A percentile compares a stretch with the other conserved stretches of the same genome.
Evolutionary conservation across 1,140 invertebrate genomes (phyloP).

Genomic region (Drosophila equinoxialis): DNA sequence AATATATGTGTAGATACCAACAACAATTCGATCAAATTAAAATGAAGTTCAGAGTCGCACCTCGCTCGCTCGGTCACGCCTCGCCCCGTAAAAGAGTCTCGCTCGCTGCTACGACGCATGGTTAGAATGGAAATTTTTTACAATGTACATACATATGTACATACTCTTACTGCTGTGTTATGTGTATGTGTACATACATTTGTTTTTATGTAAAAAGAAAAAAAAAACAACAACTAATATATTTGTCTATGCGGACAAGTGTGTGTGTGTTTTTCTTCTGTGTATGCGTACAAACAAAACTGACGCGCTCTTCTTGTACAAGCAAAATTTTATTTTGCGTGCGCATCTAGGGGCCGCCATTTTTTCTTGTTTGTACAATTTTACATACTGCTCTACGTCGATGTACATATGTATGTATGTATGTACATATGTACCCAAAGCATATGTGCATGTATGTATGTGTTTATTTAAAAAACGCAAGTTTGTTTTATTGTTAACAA

Average conservation of each 20-base stretch:
- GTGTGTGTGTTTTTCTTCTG: slow-evolving; percentile 14
- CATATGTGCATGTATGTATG: too few relatives aligned
- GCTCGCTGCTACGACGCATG: slow-evolving; percentile 8
- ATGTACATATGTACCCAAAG: neutral
- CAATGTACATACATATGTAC: slow-evolving; percentile 37
- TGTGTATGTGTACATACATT: slow-evolving; percentile 26
- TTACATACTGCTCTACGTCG: slow-evolving; percentile 20
- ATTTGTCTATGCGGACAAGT: slow-evolving; percentile 23
- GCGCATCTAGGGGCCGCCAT: slow-evolving; percentile 75
- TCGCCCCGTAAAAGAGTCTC: slow-evolving; percentile 6
- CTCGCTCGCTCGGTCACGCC: slow-evolving; percentile 1
- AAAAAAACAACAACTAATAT: slow-evolving; percentile 40
- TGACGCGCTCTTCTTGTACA: slow-evolving; percentile 43
- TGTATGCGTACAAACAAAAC: slow-evolving; percentile 50
- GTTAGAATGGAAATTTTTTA: slow-evolving; percentile 46
- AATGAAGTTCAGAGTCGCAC: slow-evolving; percentile 6
- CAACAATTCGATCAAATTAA: neutral
- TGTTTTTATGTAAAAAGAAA: slow-evolving; percentile 39
- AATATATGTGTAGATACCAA: neutral
- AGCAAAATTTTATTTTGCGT: slow-evolving; percentile 74
- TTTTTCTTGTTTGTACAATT: slow-evolving; percentile 65
- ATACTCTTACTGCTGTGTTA: slow-evolving; percentile 15
- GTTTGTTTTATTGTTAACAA: neutral
- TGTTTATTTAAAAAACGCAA: slow-evolving; percentile 5
- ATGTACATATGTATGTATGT: neutral